Evolutionary conservation across 2,113 vertebrate species (phyloP), one percentile per base, ranked within the genome.

Genomic region (Origma solitaria): DNA sequence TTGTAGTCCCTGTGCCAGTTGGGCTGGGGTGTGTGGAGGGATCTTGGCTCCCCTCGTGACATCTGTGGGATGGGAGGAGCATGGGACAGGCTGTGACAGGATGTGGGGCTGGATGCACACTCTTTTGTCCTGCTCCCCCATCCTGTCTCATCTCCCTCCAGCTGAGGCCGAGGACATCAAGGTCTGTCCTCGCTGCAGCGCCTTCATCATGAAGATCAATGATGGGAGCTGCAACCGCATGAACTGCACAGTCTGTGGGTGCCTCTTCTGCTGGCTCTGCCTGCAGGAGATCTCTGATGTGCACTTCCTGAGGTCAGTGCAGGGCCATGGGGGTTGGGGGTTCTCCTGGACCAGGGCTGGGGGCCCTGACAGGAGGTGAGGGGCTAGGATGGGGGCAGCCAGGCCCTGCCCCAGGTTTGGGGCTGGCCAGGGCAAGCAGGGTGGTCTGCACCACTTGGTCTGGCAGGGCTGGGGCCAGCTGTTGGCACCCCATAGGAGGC

Each of bases 191-290:
- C 98, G 98, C 92, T 99, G 98, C 85, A 98, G 98, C 42, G 98
- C 98, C 79, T 98, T 98, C 96, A 98, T 99, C 97, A 98, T 98
- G 98, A 99, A 99, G 98, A 98, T 98, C 95, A 98, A 99, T 2
- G 98, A 99, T 0, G 98, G 98, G 88, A 99, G 98, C 98, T 99
- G 98, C 94, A 99, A 99, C 96, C 98, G 98, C 53, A 99, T 99
- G 98, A 99, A 98, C 96, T 99, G 98, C 97, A 98, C 98, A 3
- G 98, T 99, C 50, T 99, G 98, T 11, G 98, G 98, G 92, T 99
- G 98, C 95, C 98, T 99, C 96, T 99, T 99, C 97, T 99, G 98
- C 92, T 99, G 98, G 98, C 98, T 99, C 66, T 99, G 98, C 96
- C 98, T 99, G 98, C 98, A 97, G 87, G 98, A 99, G 98, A 99